Evolutionary conservation across 2,888 invertebrate species (phyloP).

Genomic region (Caenorhabditis auriculariae): DNA sequence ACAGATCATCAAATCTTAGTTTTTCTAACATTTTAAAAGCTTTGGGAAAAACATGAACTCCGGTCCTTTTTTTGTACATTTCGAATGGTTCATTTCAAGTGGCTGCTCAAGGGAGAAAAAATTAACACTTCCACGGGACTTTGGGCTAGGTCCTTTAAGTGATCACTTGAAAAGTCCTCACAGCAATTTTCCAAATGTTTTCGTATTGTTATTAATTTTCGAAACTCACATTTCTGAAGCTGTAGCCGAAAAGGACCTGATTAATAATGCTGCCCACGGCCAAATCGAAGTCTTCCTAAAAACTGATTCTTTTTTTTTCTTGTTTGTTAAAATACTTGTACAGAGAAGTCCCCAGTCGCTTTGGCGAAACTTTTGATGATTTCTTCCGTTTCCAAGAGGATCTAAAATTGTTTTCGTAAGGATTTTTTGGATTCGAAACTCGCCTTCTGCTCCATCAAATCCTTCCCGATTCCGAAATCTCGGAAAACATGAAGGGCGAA

Average conservation of each 20-base stretch:
- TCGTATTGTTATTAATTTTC: background rate
- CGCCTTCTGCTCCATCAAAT: slow-evolving; percentile 30
- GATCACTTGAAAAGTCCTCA: background rate
- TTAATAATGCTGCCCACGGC: slow-evolving; percentile 33
- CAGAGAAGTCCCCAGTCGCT: slow-evolving; percentile 7
- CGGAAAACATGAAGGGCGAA: slow-evolving; percentile 27
- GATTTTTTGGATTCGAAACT: no score
- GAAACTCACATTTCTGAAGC: slow-evolving; percentile 19
- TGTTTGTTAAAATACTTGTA: background rate
- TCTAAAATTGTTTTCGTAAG: no score
- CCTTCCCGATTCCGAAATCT: slow-evolving; percentile 40
- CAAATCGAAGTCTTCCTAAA: slow-evolving; percentile 13
- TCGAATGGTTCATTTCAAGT: no score
- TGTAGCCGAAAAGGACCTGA: slow-evolving; percentile 31
- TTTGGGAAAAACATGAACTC: no score
- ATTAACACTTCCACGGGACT: no score
- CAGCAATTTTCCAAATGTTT: background rate
- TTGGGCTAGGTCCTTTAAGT: no score
- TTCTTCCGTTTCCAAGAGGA: slow-evolving; percentile 18
- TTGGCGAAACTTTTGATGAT: slow-evolving; percentile 11
- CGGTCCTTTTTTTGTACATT: no score
- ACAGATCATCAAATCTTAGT: no score
- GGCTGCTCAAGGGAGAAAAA: no score
- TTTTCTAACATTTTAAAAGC: no score
- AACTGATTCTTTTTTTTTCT: background rate